Base-by-base conservation (phyloP, 1,140 invertebrate genomes). In the Tetranychus urticae region DNA sequence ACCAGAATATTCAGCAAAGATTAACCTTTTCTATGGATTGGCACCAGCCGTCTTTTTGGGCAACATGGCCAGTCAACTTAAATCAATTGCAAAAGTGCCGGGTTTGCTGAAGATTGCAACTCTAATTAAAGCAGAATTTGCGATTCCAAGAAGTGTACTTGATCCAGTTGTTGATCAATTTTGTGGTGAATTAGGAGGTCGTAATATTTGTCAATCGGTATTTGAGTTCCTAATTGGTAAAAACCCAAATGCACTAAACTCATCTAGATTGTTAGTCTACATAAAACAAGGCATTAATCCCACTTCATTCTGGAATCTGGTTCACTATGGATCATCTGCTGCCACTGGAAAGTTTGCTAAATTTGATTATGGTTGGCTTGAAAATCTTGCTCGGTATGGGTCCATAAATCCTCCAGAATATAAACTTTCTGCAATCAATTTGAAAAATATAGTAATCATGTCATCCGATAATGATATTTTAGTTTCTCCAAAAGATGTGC, bases 201-300 rank as follows among this genome's bases (percentile, higher is more conserved):
- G 0, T 54, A 5, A 54, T 7, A 34, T 14, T 54, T 54, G 34
- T 10, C 5, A 5, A 6, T 42, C 39, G 5, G 10, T 42, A 6
- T 42, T 42, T 42, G 5, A 42, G 0, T 10, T 31, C 14, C 1
- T 54, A 5, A 14, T 5, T 54, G 50, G 50, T 7, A 7, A 54
- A 7, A 14, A 59, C 2, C 50, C 50, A 34, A 55, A 58, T 8
- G 4, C 34, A 8, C 6, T 58, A 4, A 56, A 64, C 52, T 42
- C 84, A 81, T 81, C 81, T 35, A 73, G 82, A 68, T 62, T 87
- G 0, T 82, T 84, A 0, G 77, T 83, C 0, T 83, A 87, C 66
- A 69, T 84, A 2, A 78, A 79, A 13, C 84, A 93, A 69, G 80
- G 80, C 3, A 89, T 89, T 3, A 84, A 85, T 1, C 88, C 88